Base-by-base conservation (phyloP, 1,140 invertebrate genomes). In the Eciton burchellii region DNA sequence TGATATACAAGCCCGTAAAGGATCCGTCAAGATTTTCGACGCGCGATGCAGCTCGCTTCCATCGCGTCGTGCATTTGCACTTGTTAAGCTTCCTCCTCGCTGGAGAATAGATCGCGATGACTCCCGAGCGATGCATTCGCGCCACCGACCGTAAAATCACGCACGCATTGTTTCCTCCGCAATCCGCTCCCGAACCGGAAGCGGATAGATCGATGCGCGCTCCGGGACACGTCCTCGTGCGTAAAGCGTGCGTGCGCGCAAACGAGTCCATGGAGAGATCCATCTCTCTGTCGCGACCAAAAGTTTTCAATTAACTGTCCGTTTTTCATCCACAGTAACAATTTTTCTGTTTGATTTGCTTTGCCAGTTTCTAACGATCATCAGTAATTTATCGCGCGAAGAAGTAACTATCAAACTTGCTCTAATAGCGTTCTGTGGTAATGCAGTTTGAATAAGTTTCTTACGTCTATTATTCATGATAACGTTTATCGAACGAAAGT, bases 381-480 rank as follows among this genome's bases (percentile, higher is more conserved):
- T 79, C 74, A 43, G 21, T 54, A 56, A 79, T 79, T 63, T 70
- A 79, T 16, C 60, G 5, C n/a, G 63, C n/a, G 63, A 79, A 79
- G 74, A 79, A 79, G 62, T 79, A 79, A 79, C 74, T 79, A 79
- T 79, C 74, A 68, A 79, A 79, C 74, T 79, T 68, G 12, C 49
- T 68, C 35, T 79, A 79, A 79, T 79, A 70, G 74, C 74, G 68
- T 79, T 79, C 74, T 29, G 74, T 56, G 74, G 74, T 79, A 79
- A 79, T 79, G 63, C 74, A 79, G 74, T 79, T 79, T 79, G 63
- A 63, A 79, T 79, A 79, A 79, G 74, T 79, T 79, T 70, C 49
- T 63, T 79, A 70, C n/a, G 63, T 79, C 74, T 79, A 79, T 79
- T 79, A 79, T 79, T 79, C 74, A 79, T 79, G 74, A 79, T 79